Evolutionary conservation across 2,113 vertebrate species (phyloP).

Genomic region (Phaethornis superciliosus): DNA sequence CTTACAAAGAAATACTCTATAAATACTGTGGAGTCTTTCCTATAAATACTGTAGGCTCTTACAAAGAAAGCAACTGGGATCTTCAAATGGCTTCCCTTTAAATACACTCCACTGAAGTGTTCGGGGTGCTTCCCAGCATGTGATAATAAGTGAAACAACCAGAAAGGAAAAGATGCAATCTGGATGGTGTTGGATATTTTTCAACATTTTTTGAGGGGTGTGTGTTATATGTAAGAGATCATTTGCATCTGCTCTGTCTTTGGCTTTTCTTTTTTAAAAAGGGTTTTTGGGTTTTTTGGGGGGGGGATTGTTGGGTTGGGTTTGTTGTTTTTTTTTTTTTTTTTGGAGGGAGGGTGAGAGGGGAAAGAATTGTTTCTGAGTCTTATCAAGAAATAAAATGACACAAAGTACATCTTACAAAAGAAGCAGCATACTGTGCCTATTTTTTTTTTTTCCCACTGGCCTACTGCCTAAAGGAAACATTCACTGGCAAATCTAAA

Average conservation of each 20-base stretch:
- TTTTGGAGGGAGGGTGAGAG: not conserved
- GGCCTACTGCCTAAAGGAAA: constrained; percentile 65
- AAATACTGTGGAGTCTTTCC: not conserved
- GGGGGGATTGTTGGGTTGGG: too few species aligned
- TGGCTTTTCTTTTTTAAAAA: not conserved
- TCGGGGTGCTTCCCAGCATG: not conserved
- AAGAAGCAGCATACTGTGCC: constrained; percentile 30
- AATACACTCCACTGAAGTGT: not conserved
- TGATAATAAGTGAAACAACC: not conserved
- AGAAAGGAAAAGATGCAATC: constrained; percentile 3
- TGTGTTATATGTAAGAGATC: not conserved
- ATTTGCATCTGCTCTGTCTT: not conserved
- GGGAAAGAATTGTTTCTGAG: constrained; percentile 28
- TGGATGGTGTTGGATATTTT: not conserved
- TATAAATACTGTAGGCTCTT: not conserved
- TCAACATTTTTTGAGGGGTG: not conserved
- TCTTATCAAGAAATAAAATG: constrained; percentile 59
- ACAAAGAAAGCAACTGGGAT: not conserved
- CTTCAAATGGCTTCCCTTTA: constrained; percentile 1
- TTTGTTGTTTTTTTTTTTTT: not conserved
- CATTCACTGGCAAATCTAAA: constrained; percentile 70
- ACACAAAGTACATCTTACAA: constrained; percentile 14
- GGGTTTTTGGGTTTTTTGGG: too few species aligned
- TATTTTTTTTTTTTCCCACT: constrained; percentile 6
- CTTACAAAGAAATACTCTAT: not conserved